These are phyloP conservation scores for Paradoxurus hermaphroditus DNA, from an alignment of 2,113 vertebrate genomes.

Conservation along the genomic window DNA sequence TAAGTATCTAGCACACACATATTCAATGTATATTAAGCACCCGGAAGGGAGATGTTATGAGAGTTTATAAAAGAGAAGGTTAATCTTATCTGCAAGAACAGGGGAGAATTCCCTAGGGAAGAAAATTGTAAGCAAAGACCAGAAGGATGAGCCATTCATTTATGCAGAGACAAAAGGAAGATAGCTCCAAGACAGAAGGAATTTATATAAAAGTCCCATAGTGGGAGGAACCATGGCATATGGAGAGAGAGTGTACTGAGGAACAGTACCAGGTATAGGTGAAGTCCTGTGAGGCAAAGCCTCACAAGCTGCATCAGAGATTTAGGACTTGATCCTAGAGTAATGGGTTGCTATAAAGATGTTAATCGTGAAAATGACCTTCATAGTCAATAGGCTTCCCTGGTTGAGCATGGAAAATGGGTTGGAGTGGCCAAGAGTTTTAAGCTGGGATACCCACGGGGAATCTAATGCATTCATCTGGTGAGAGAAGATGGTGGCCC, in stretches of 20 bases:
- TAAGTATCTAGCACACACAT: neutral
- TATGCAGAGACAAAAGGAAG: neutral
- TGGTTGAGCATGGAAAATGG: neutral
- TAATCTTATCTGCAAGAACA: neutral
- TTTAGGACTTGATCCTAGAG: neutral
- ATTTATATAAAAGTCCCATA: neutral
- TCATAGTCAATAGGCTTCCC: neutral
- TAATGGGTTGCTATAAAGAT: neutral
- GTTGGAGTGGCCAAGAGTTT: neutral
- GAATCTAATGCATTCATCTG: neutral
- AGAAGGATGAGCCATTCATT: neutral
- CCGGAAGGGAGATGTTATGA: neutral
- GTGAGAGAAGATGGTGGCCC: neutral
- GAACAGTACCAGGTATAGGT: neutral
- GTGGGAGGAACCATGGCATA: neutral
- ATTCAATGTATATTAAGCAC: neutral
- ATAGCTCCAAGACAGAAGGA: neutral
- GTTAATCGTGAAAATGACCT: neutral
- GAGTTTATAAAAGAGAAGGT: neutral
- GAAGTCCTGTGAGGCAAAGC: accelerated
- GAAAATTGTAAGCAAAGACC: neutral
- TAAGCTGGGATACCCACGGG: neutral
- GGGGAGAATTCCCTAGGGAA: neutral
- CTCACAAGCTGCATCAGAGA: neutral
- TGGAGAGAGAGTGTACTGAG: accelerated